A percentile compares a stretch with the other conserved stretches of the same genome.
These are phyloP conservation scores for Tetranychus piercei DNA, from an alignment of 2,888 invertebrate genomes.

Conservation along the genomic window DNA sequence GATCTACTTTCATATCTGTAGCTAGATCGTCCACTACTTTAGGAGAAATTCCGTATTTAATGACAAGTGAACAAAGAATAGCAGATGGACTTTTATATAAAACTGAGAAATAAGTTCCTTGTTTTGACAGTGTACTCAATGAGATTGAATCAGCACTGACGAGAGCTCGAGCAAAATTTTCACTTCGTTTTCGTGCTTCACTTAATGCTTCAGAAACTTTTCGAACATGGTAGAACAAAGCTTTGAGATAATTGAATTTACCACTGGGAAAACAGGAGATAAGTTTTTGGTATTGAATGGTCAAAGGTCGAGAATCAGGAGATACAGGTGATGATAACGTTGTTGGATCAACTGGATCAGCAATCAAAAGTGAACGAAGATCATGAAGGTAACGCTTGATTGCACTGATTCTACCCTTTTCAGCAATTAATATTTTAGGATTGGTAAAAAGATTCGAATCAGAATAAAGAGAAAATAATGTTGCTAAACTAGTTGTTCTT, in stretches of 20 bases:
- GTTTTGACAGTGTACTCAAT: constrained; percentile 14
- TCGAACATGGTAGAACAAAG: constrained; percentile 24
- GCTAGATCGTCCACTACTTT: constrained; percentile 23
- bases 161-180: constrained; percentile 4
- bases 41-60: constrained; percentile 25
- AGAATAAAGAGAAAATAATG: not conserved
- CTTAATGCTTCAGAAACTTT: constrained; percentile 24
- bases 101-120: constrained; percentile 25
- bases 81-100: constrained; percentile 26
- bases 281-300: constrained; percentile 17
- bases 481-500: not conserved
- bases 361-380: not conserved
- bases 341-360: constrained; percentile 12
- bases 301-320: constrained; percentile 7
- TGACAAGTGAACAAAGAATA: constrained; percentile 25
- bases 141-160: not conserved
- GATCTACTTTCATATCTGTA: constrained; percentile 21
- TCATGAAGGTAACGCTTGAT: not conserved
- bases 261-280: constrained; percentile 15
- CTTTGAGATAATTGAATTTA: constrained; percentile 24
- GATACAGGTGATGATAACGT: not conserved
- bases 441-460: not conserved
- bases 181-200: constrained; percentile 24
- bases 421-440: not conserved
- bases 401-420: not conserved